Conservation (phyloP, 1,140 invertebrate genomes). For the Epicauta chinensis region DNA sequence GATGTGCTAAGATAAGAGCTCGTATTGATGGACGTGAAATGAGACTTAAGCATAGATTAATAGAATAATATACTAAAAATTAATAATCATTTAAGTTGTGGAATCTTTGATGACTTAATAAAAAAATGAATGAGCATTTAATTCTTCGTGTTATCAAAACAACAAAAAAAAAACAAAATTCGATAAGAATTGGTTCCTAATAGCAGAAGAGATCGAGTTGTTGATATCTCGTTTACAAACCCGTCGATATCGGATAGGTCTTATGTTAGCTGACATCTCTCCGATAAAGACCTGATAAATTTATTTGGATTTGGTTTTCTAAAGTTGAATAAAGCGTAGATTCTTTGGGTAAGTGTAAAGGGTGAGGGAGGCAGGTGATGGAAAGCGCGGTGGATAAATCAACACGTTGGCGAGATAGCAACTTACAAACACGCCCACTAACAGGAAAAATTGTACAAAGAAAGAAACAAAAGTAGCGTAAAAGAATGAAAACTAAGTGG, state of each 20-base stretch:
- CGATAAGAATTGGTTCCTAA: too few species aligned
- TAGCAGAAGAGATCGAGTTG: constrained; percentile 17
- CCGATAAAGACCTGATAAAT: constrained; percentile 26
- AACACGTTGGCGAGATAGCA: constrained; percentile 19
- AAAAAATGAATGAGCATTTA: too few species aligned
- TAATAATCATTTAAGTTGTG: too few species aligned
- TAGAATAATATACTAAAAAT: too few species aligned
- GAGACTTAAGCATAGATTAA: too few species aligned
- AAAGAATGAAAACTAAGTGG: constrained; percentile 8
- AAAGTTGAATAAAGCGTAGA: constrained; percentile 21
- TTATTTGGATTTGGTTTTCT: constrained; percentile 17
- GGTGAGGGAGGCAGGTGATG: constrained; percentile 8
- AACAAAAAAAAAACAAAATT: too few species aligned
- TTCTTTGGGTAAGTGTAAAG: constrained; percentile 13
- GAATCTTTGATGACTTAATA: too few species aligned
- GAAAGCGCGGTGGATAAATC: constrained; percentile 23
- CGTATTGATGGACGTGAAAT: too few species aligned
- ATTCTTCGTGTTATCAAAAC: too few species aligned
- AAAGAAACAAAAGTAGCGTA: neutral
- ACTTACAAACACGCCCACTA: constrained; percentile 6
- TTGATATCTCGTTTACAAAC: constrained; percentile 24
- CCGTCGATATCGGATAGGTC: constrained; percentile 21
- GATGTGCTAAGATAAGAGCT: too few species aligned
- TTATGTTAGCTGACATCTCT: constrained; percentile 9
- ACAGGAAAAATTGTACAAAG: too few species aligned